Conservation (phyloP, 2,888 invertebrate genomes). For the Dyspetes luteomarginatus region DNA sequence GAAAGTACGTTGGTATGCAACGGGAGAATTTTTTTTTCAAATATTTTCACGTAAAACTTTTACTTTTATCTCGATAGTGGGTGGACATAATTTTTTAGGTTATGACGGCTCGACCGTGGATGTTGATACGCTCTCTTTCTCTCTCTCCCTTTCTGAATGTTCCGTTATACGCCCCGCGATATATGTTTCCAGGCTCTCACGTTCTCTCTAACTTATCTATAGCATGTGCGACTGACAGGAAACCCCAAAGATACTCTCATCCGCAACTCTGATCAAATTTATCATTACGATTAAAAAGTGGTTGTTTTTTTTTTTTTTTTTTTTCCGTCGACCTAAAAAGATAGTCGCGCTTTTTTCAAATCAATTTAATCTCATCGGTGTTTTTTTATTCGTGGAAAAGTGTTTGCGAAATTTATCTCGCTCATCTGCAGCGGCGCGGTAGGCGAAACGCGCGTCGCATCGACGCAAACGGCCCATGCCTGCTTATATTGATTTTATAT, state of each 20-base stretch:
- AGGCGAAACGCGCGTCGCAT: constrained; percentile 59
- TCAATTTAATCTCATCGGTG: background rate
- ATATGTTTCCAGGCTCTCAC: constrained; percentile 17
- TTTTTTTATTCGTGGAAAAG: background rate
- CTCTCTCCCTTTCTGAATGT: too few relatives aligned
- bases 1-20: too few relatives aligned
- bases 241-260: background rate
- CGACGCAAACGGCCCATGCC: constrained; percentile 68
- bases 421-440: constrained; percentile 44
- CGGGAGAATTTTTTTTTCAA: background rate
- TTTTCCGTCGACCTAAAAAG: background rate
- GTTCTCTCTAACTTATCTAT: background rate
- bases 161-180: background rate
- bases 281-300: background rate
- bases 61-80: background rate
- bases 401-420: constrained; percentile 28
- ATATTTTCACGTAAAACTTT: background rate
- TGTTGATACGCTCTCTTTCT: background rate
- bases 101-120: constrained; percentile 23
- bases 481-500: constrained; percentile 69
- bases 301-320: background rate
- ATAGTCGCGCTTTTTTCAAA: background rate
- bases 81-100: constrained; percentile 8
- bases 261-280: background rate
- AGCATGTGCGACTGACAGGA: constrained; percentile 40